Evolutionary conservation across 2,113 vertebrate genomes (phyloP).

Genomic region (Crocuta crocuta): DNA sequence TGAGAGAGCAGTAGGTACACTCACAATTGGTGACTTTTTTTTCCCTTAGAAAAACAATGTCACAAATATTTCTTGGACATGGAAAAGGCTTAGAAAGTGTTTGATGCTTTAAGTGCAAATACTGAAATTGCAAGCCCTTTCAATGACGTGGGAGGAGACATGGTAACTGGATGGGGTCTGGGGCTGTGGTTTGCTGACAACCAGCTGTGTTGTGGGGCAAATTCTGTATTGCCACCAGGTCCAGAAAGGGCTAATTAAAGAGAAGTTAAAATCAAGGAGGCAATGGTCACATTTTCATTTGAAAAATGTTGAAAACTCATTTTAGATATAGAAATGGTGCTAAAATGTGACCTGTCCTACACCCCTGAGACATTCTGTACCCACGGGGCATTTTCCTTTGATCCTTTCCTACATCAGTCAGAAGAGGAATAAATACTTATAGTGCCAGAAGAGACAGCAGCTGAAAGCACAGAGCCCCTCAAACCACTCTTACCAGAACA

Average conservation of each 20-base stretch:
- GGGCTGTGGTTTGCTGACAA: neutral
- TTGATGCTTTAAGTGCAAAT: neutral
- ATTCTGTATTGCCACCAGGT: too few relatives aligned
- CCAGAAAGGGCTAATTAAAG: neutral
- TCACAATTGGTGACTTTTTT: neutral
- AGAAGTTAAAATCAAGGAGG: neutral
- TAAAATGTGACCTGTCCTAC: neutral
- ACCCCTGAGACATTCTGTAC: neutral
- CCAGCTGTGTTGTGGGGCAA: neutral
- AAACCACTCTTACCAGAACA: neutral
- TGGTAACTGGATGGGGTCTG: neutral
- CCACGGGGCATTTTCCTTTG: neutral
- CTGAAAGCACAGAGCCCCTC: neutral
- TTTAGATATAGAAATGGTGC: neutral
- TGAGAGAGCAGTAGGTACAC: neutral
- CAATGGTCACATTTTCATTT: neutral
- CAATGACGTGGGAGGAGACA: neutral
- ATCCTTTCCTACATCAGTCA: neutral
- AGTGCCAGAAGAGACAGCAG: neutral
- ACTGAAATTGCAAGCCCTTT: neutral
- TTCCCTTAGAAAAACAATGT: neutral
- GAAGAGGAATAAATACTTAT: neutral
- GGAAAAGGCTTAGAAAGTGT: conserved; percentile 24
- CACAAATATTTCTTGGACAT: neutral
- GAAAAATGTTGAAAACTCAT: neutral